Percentiles rank a stretch among this genome's conserved stretches.
phyloP scores from a whole-genome alignment of 2,888 invertebrate genomes.

The Diadromus collaris region DNA sequence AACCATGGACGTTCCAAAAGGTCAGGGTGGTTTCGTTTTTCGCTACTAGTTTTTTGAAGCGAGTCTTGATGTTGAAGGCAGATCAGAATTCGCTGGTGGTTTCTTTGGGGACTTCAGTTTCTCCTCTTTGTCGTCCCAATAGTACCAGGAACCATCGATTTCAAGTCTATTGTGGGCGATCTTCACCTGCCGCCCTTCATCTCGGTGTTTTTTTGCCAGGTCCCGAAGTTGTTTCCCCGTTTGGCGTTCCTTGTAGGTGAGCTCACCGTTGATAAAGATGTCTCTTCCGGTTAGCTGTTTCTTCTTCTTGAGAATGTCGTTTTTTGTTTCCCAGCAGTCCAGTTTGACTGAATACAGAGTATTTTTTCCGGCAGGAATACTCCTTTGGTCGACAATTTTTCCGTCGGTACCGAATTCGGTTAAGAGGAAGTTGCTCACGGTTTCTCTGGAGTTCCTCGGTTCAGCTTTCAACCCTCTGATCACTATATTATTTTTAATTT shows the following conservation, averaged over 20 bases:
- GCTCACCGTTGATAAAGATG: neutral
- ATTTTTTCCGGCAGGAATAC: neutral
- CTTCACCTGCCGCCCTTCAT: neutral
- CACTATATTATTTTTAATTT: neutral
- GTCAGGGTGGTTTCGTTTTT: neutral
- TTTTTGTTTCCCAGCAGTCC: conserved; percentile 15
- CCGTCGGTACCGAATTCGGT: neutral
- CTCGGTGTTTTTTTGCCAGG: neutral
- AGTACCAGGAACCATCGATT: neutral
- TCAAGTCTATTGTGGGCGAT: neutral
- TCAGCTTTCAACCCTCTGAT: neutral
- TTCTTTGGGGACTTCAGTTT: neutral
- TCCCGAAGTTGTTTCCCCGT: conserved; percentile 11
- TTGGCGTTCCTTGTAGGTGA: conserved; percentile 15
- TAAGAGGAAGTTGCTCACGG: neutral
- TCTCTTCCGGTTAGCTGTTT: neutral
- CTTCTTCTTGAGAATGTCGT: conserved; percentile 3
- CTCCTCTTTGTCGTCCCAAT: neutral
- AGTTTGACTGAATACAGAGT: neutral
- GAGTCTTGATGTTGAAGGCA: neutral
- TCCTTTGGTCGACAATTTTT: neutral
- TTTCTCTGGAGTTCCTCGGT: neutral
- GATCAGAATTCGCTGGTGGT: neutral
- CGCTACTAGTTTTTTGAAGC: conserved; percentile 19
- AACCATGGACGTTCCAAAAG: conserved; percentile 39